These are phyloP conservation scores for Lithodes maja DNA, from an alignment of 2,888 invertebrate species.

Conservation along the genomic window DNA sequence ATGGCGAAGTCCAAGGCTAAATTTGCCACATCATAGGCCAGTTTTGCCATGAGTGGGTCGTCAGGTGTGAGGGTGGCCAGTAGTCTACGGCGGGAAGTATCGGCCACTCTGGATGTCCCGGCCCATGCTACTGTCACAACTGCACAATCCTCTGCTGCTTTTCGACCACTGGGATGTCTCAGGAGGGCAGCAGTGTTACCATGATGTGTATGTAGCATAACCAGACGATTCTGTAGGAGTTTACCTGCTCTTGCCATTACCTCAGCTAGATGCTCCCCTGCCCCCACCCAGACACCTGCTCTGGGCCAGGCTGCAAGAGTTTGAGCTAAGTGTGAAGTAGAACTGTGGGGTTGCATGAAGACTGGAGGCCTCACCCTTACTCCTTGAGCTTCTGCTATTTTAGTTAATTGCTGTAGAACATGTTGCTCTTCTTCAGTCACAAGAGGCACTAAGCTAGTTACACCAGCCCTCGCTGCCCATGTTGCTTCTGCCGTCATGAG, in stretches of 20 bases:
- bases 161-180: slow-evolving; percentile 36
- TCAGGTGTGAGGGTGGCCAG: slow-evolving; percentile 24
- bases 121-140: slow-evolving; percentile 47
- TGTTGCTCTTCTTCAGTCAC: neutral
- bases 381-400: neutral
- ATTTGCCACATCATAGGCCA: slow-evolving; percentile 37
- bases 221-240: slow-evolving; percentile 29
- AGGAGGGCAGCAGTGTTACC: slow-evolving; percentile 25
- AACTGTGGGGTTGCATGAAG: slow-evolving; percentile 4
- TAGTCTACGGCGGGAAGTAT: slow-evolving; percentile 22
- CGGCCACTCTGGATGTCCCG: slow-evolving; percentile 20
- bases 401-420: slow-evolving; percentile 6
- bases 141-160: slow-evolving; percentile 34
- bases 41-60: slow-evolving; percentile 34
- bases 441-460: slow-evolving; percentile 35
- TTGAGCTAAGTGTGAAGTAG: slow-evolving; percentile 11
- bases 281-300: slow-evolving; percentile 43
- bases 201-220: slow-evolving; percentile 41
- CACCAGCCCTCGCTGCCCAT: neutral
- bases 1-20: neutral
- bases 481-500: slow-evolving; percentile 24
- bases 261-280: slow-evolving; percentile 32
- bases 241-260: slow-evolving; percentile 10
- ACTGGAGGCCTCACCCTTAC: slow-evolving; percentile 25
- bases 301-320: slow-evolving; percentile 5